These are phyloP conservation scores for Saiga tatarica DNA, from an alignment of 2,113 vertebrate species.

Conservation along the genomic window DNA sequence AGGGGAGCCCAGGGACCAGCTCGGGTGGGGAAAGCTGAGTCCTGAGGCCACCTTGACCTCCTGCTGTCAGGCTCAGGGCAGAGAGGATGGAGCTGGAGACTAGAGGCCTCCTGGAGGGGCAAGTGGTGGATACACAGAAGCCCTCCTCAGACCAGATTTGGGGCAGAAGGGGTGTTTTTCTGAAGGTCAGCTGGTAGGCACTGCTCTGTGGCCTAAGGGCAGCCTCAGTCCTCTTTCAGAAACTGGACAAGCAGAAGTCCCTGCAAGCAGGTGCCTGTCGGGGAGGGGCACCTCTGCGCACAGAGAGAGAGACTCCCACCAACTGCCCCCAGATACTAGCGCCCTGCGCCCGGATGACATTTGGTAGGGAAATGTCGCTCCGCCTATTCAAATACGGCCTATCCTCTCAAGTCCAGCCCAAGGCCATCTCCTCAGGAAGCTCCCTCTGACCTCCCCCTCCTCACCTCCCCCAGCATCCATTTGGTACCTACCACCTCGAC, in stretches of 20 bases:
- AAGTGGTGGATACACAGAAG: not conserved
- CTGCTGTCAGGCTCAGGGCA: not conserved
- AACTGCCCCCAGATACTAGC: not conserved
- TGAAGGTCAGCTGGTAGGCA: not conserved
- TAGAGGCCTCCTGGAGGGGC: too few species aligned
- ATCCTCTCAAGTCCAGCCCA: not conserved
- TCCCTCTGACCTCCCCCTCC: not conserved
- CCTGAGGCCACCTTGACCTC: not conserved
- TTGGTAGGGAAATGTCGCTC: not conserved
- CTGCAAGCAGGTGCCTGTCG: not conserved
- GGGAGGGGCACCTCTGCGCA: not conserved
- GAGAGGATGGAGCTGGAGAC: not conserved
- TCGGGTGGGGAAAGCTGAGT: not conserved
- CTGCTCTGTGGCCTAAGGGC: not conserved
- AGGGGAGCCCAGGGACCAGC: not conserved
- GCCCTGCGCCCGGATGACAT: not conserved
- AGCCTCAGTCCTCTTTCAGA: not conserved
- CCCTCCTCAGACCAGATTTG: not conserved
- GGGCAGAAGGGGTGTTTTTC: not conserved
- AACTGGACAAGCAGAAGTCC: slow-evolving; percentile 10
- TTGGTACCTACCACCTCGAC: not conserved
- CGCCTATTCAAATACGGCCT: not conserved
- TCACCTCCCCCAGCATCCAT: not conserved
- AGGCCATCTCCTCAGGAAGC: not conserved
- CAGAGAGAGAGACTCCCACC: not conserved